Percentiles rank a stretch among this genome's conserved stretches.
phyloP scores from a whole-genome alignment of 2,113 vertebrate genomes.

The Syngnathus floridae region DNA sequence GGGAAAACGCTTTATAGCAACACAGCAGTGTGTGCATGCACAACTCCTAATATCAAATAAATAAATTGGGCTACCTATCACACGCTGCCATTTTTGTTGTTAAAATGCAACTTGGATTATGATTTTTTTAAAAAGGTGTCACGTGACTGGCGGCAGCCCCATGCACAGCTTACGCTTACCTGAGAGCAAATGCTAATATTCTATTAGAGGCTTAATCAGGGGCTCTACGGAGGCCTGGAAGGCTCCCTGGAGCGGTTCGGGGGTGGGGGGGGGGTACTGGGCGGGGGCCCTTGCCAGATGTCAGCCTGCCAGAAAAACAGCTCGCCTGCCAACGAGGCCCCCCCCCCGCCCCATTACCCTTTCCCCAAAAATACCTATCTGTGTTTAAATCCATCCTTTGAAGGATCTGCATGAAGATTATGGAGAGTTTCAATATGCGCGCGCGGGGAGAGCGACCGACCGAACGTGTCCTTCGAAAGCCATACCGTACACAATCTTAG shows the following conservation, averaged over 20 bases:
- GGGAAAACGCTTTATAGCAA: constrained; percentile 42
- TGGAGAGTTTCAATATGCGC: neutral
- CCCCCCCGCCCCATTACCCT: neutral
- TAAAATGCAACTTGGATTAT: neutral
- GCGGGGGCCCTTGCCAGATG: constrained; percentile 69
- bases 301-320: constrained; percentile 77
- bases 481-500: neutral
- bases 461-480: neutral
- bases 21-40: constrained; percentile 46
- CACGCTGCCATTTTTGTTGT: neutral
- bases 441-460: neutral
- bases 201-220: constrained; percentile 81
- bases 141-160: neutral
- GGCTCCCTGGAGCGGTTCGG: constrained; percentile 71
- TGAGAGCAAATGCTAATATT: constrained; percentile 82
- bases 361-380: constrained; percentile 71
- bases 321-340: constrained; percentile 69
- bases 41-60: constrained; percentile 24
- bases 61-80: constrained; percentile 11
- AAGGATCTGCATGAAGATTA: neutral
- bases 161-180: constrained; percentile 65
- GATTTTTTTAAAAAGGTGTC: neutral
- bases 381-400: constrained; percentile 72
- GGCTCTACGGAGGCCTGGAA: constrained; percentile 75
- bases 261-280: neutral